Conservation (phyloP, 2,797 vertebrate genomes). For the Adrianichthys oophorus region DNA sequence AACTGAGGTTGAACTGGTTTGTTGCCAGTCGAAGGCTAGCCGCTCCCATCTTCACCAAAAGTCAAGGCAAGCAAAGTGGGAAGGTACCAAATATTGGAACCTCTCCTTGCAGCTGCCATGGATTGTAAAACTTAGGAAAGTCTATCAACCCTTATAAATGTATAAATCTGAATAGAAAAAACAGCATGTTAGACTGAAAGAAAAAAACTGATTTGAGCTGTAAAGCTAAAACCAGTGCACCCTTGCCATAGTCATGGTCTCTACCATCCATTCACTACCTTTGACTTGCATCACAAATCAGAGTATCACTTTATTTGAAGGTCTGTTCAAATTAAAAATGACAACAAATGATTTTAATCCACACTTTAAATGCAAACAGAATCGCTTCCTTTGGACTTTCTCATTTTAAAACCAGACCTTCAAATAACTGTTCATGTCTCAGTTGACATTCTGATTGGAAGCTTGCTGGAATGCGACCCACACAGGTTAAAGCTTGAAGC, state of each 20-base stretch:
- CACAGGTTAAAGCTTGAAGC: constrained; percentile 59
- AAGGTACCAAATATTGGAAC: constrained; percentile 25
- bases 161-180: background rate
- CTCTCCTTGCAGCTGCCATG: constrained; percentile 41
- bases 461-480: constrained; percentile 60
- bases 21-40: constrained; percentile 58
- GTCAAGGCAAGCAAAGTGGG: constrained; percentile 57
- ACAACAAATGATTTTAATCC: constrained; percentile 6
- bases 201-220: constrained; percentile 1
- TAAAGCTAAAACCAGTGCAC: constrained; percentile 15
- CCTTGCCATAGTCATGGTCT: constrained; percentile 37
- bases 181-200: constrained; percentile 1
- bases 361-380: background rate
- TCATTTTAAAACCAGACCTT: constrained; percentile 56
- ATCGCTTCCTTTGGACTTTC: background rate
- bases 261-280: constrained; percentile 31
- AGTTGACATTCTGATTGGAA: constrained; percentile 57
- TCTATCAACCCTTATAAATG: constrained; percentile 5
- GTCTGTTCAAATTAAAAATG: constrained; percentile 29
- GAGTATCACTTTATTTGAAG: constrained; percentile 73
- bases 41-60: constrained; percentile 71
- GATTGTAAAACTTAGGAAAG: constrained; percentile 25
- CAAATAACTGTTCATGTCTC: constrained; percentile 71
- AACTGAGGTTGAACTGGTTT: constrained; percentile 83
- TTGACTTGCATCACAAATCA: constrained; percentile 35